phyloP scores from a whole-genome alignment of 2,888 invertebrate genomes.

The Poecilobothrus nobilitatus region DNA sequence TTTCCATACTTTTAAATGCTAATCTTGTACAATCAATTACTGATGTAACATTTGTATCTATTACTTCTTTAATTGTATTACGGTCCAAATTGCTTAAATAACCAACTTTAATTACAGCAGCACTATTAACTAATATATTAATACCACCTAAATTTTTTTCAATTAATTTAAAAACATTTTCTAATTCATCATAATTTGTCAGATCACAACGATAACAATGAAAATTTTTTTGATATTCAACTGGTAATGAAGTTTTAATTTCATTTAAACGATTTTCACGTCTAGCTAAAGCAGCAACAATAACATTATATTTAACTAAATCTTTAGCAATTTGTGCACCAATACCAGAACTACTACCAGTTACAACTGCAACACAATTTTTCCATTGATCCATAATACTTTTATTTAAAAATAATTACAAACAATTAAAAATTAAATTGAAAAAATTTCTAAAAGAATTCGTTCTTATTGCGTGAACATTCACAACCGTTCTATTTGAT shows the following conservation, averaged over 20 bases:
- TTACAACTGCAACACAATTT: slow-evolving; percentile 55
- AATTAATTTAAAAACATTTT: slow-evolving; percentile 47
- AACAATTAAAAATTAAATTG: no score
- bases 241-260: slow-evolving; percentile 28
- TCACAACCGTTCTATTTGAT: no score
- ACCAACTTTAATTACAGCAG: slow-evolving; percentile 41
- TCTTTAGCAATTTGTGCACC: slow-evolving; percentile 47
- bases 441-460: no score
- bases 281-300: slow-evolving; percentile 50
- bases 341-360: slow-evolving; percentile 57
- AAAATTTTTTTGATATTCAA: slow-evolving; percentile 26
- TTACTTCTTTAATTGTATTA: slow-evolving; percentile 28
- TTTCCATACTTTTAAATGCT: slow-evolving; percentile 47
- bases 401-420: no score
- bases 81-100: slow-evolving; percentile 30
- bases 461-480: no score
- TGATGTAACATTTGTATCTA: slow-evolving; percentile 47
- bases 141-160: slow-evolving; percentile 47
- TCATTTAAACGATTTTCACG: slow-evolving; percentile 41
- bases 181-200: slow-evolving; percentile 47
- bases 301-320: slow-evolving; percentile 46
- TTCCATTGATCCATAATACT: slow-evolving; percentile 52
- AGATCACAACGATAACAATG: slow-evolving; percentile 44
- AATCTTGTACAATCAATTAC: slow-evolving; percentile 44
- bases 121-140: slow-evolving; percentile 54